phyloP scores from a whole-genome alignment of 1,140 invertebrate species.

The Lasioglossum albipes region DNA sequence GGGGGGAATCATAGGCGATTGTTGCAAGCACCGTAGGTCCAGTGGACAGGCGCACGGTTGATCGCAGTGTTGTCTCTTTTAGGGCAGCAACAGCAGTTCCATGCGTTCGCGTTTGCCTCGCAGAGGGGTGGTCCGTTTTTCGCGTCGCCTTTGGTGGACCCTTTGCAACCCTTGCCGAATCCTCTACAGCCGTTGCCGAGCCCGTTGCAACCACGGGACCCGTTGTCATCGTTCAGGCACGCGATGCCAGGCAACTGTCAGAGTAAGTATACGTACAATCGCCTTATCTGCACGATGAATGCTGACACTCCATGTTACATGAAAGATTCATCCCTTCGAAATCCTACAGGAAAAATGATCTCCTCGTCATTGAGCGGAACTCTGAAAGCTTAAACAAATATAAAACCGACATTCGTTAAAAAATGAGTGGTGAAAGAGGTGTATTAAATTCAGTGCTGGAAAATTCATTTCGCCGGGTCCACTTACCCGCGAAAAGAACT shows the following conservation, averaged over 20 bases:
- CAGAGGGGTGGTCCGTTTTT: slow-evolving; percentile 89
- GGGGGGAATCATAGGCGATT: slow-evolving; percentile 8
- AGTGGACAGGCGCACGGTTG: slow-evolving; percentile 80
- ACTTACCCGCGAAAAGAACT: too few relatives aligned
- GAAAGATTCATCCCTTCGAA: too few relatives aligned
- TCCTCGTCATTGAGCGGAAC: too few relatives aligned
- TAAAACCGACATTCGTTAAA: too few relatives aligned
- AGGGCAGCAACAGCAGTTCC: slow-evolving; percentile 95
- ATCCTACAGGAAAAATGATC: too few relatives aligned
- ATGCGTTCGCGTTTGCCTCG: slow-evolving; percentile 90
- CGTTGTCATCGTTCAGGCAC: slow-evolving; percentile 90
- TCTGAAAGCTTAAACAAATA: too few relatives aligned
- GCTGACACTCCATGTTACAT: background rate
- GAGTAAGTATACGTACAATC: slow-evolving; percentile 86
- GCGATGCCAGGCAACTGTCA: slow-evolving; percentile 92
- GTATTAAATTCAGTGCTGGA: too few relatives aligned
- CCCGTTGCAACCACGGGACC: slow-evolving; percentile 83
- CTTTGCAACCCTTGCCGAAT: slow-evolving; percentile 79
- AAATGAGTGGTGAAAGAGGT: too few relatives aligned
- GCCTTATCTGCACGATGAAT: slow-evolving; percentile 23
- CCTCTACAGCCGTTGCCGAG: slow-evolving; percentile 77
- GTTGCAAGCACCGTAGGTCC: slow-evolving; percentile 62
- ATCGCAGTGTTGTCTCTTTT: slow-evolving; percentile 90
- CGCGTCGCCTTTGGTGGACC: slow-evolving; percentile 84
- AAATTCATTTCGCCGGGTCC: too few relatives aligned